Evolutionary conservation across 2,888 invertebrate species (phyloP).

Genomic region (Lymantria dispar): DNA sequence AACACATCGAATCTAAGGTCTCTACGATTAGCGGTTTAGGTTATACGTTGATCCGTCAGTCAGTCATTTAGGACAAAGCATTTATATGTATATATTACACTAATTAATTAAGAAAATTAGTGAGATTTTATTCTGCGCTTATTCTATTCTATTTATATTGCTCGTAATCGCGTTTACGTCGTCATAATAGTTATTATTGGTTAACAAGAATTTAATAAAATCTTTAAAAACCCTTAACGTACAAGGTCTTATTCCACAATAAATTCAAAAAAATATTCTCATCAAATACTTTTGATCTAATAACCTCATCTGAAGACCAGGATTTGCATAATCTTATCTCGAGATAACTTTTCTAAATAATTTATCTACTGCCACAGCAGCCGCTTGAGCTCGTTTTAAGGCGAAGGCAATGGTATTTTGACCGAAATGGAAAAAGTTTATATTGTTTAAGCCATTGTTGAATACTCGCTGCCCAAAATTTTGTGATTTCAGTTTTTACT

Average conservation of each 20-base stretch:
- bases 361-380: conserved; percentile 46
- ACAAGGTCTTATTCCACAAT: not conserved
- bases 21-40: no score
- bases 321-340: conserved; percentile 54
- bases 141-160: no score
- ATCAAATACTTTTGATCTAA: conserved; percentile 12
- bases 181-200: no score
- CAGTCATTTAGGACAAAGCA: no score
- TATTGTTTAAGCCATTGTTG: conserved; percentile 26
- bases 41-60: no score
- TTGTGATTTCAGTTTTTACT: conserved; percentile 5
- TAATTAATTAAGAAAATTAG: no score
- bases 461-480: conserved; percentile 14
- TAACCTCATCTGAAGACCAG: conserved; percentile 27
- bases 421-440: conserved; percentile 50
- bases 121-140: no score
- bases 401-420: conserved; percentile 47
- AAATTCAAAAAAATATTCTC: not conserved
- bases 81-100: no score
- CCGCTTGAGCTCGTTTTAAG: conserved; percentile 22
- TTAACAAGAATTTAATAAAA: no score
- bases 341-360: conserved; percentile 49
- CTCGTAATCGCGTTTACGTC: no score
- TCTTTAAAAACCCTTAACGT: no score
- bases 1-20: no score